Base-by-base conservation (phyloP, 2,113 vertebrate genomes). In the Datnioides undecimradiatus region DNA sequence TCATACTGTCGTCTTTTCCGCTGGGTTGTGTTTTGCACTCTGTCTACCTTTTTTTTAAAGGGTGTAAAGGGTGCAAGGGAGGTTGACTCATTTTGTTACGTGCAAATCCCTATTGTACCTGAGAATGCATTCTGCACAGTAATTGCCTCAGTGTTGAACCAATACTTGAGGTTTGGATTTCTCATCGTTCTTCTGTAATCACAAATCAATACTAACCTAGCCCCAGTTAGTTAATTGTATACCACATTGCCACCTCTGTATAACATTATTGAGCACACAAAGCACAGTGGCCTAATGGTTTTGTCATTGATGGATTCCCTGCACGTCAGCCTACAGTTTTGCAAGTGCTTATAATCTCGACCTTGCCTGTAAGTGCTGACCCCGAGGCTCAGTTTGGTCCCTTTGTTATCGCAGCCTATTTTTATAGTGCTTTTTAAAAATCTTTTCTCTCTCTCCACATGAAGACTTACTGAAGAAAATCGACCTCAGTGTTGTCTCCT, bases 221-320 rank as follows among this genome's bases (percentile, higher is more conserved):
- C 64, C 64, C 23, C 3, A 52, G 52, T 68, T 73, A 49, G 66
- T 72, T 83, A 84, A 89, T 74, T 74, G 38, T 68, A 33, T 62
- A 23, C 75, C 41, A 55, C 78, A 55, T 62, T 16, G 49, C 63
- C 25, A 54, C 58, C 34, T 72, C 36, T 34, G 51, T 57, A 38
- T 67, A 38, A 45, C 43, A 51, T 52, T 78, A 82, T 70, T 79
- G 73, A 82, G 76, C 75, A 60, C 23, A 70, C 3, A 73, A 41
- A 66, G 57, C 73, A 40, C 51, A 62, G 57, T 43, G 34, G 17
- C 76, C 57, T 75, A 81, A 64, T 82, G 76, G 36, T 76, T 80
- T 62, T 82, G 70, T 74, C 82, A 74, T 67, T 70, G 82, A 84
- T 68, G 43, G 57, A 79, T 88, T 74, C 74, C 19, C 51, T 57